Evolutionary conservation across 2,797 vertebrate species (phyloP), one percentile per base, ranked within the genome.

Genomic region (Carduelis carduelis): DNA sequence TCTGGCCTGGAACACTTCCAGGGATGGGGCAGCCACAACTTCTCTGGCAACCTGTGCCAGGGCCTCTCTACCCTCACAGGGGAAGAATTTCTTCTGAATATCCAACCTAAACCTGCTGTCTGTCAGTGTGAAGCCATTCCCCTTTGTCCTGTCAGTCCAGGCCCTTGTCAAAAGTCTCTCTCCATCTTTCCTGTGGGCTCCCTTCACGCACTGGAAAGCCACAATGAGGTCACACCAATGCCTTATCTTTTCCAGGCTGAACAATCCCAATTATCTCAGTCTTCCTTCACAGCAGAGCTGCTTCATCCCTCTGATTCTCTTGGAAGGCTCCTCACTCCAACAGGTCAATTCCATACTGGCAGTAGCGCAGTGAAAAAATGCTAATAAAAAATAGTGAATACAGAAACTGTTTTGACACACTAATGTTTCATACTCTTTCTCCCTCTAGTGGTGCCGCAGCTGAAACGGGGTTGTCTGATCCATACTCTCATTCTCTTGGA

Each of bases 41-140:
- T 0, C 26, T 71, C 32, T 35, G 39, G 3, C 0, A 83, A 6
- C 15, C 15, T 21, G 4, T 71, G 6, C 52, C 65, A 64, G 39
- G 6, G 21, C 6, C 18, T 59, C 44, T 0, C 0, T 12, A 57
- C 8, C 8, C 30, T 46, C 59, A 59, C 11, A 78, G 6, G 6
- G 5, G 4, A 59, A 28, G 0, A 59, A 46, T 41, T 83, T 18
- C 10, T 50, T 44, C 28, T 2, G 0, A 0, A 39, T 27, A 4
- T 26, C 52, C 34, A 1, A 21, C 3, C 59, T 32, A 47, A 52
- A 0, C 4, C 21, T 32, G 0, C 11, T 13, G 8, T 24, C 1
- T 59, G 22, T 35, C 30, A 47, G 22, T 47, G 3, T 59, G 34
- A 28, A 23, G 26, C 15, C 46, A n/a, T 59, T 59, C 0, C 8